phyloP scores from a whole-genome alignment of 2,888 invertebrate genomes.

The Amphipyra tragopoginis region DNA sequence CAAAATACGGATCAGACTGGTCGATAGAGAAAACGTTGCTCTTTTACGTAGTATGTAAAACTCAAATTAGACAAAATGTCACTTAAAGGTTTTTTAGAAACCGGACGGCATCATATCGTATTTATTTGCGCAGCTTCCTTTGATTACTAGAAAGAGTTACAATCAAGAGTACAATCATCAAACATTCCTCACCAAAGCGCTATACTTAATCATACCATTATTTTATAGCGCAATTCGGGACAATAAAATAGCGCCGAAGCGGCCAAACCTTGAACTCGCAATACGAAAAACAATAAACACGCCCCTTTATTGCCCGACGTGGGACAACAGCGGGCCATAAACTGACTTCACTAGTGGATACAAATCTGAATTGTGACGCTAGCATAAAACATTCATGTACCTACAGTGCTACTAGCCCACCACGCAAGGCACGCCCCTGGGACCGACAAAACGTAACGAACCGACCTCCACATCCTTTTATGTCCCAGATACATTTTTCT shows the following conservation, averaged over 20 bases:
- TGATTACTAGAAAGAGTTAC: constrained; percentile 13
- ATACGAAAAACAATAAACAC: constrained; percentile 79
- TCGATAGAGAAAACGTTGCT: too few relatives aligned
- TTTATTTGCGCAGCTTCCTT: background rate
- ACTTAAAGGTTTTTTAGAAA: too few relatives aligned
- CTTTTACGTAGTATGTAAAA: too few relatives aligned
- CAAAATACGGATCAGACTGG: too few relatives aligned
- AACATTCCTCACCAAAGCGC: constrained; percentile 26
- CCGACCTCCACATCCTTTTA: constrained; percentile 82
- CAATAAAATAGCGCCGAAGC: constrained; percentile 61
- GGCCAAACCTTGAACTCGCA: constrained; percentile 68
- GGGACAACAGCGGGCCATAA: constrained; percentile 73
- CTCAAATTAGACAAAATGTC: too few relatives aligned
- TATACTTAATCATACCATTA: constrained; percentile 45
- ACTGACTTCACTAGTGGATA: constrained; percentile 77
- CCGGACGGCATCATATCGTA: too few relatives aligned
- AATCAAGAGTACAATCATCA: constrained; percentile 17
- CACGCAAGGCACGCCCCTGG: constrained; percentile 78
- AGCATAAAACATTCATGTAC: constrained; percentile 85
- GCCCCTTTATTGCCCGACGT: constrained; percentile 74
- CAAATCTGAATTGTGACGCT: constrained; percentile 86
- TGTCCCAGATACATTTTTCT: constrained; percentile 86
- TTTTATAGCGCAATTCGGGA: constrained; percentile 48
- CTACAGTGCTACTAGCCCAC: constrained; percentile 70
- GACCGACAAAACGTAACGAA: constrained; percentile 89